Conservation (phyloP, 2,113 vertebrate genomes). For the Podiceps cristatus region DNA sequence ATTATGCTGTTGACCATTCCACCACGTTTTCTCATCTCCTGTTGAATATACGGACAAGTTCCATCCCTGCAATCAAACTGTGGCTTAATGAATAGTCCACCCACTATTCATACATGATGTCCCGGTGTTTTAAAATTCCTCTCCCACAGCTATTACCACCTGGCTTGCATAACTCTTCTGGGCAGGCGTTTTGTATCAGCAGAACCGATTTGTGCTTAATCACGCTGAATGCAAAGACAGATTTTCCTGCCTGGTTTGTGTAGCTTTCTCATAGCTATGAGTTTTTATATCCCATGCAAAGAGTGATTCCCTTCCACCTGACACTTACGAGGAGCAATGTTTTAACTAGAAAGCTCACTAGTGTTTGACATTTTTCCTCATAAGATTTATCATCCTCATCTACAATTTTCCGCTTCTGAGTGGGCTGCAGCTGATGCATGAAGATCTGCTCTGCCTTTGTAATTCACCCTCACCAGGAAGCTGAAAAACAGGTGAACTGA, state of each 20-base stretch:
- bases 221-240: background rate
- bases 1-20: background rate
- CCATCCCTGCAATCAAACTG: background rate
- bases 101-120: rapidly evolving
- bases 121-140: background rate
- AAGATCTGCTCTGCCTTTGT: background rate
- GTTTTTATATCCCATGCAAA: background rate
- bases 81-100: background rate
- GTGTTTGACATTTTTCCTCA: background rate
- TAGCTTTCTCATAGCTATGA: background rate
- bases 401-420: background rate
- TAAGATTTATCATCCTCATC: background rate
- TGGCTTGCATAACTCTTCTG: background rate
- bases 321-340: background rate
- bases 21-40: background rate
- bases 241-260: background rate
- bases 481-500: rapidly evolving
- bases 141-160: background rate
- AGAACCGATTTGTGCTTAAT: background rate
- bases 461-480: background rate
- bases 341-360: background rate
- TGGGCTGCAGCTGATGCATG: background rate
- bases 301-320: background rate
- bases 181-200: background rate
- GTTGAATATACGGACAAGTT: background rate